These are phyloP conservation scores for Odontothrips loti DNA, from an alignment of 2,888 invertebrate genomes.

Conservation along the genomic window DNA sequence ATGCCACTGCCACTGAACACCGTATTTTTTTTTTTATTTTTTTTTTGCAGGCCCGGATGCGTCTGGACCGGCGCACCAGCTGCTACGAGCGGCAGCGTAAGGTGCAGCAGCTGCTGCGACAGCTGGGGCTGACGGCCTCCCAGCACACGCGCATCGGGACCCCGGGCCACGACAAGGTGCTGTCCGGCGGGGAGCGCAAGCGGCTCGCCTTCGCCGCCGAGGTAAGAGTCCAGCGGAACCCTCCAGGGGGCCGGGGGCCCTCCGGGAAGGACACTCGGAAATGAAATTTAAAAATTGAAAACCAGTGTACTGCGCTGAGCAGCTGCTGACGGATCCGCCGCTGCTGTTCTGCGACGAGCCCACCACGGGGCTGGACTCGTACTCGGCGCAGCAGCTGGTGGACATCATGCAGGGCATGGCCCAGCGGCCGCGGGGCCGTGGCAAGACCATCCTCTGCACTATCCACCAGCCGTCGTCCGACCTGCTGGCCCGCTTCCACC, in stretches of 20 bases:
- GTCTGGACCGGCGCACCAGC: conserved; percentile 66
- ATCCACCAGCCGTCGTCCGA: conserved; percentile 93
- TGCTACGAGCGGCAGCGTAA: conserved; percentile 58
- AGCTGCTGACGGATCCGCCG: conserved; percentile 84
- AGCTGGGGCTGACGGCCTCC: conserved; percentile 66
- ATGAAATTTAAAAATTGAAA: too few species aligned
- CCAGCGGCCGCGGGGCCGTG: conserved; percentile 50
- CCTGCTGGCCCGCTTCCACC: conserved; percentile 77
- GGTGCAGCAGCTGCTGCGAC: conserved; percentile 65
- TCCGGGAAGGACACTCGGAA: too few species aligned
- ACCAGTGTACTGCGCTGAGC: background rate
- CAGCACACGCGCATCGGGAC: conserved; percentile 75
- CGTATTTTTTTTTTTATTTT: too few species aligned
- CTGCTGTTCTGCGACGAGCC: conserved; percentile 94
- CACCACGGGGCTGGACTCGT: conserved; percentile 84
- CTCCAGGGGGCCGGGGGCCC: too few species aligned
- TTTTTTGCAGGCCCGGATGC: conserved; percentile 71
- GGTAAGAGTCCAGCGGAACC: conserved; percentile 48
- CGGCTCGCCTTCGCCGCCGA: conserved; percentile 90
- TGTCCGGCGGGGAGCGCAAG: conserved; percentile 93
- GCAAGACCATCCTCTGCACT: conserved; percentile 84
- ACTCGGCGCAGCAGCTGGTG: conserved; percentile 82
- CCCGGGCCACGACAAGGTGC: conserved; percentile 63
- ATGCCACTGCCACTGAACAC: too few species aligned
- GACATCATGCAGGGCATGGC: conserved; percentile 65